Conservation (phyloP, 2,797 vertebrate species). For the Neostethus bicornis region DNA sequence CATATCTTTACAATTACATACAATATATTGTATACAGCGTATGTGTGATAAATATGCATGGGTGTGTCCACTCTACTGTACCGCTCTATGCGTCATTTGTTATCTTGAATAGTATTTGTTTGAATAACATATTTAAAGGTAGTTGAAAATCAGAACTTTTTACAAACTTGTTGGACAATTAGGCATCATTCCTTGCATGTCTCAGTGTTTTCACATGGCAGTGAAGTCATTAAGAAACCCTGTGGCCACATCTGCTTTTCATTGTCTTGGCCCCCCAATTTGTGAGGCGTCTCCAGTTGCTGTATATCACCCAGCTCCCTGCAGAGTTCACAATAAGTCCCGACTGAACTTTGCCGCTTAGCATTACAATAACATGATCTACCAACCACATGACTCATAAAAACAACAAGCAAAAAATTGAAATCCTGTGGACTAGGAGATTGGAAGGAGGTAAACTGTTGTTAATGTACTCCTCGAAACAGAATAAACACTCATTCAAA, state of each 20-base stretch:
- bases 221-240: conserved; percentile 58
- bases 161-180: conserved; percentile 4
- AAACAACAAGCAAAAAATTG: conserved; percentile 38
- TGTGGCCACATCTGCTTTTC: conserved; percentile 76
- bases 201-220: conserved; percentile 47
- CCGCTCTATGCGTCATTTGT: too few species aligned
- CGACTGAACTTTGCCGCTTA: conserved; percentile 48
- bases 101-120: too few species aligned
- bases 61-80: too few species aligned
- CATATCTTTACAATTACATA: too few species aligned
- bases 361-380: conserved; percentile 46
- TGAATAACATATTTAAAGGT: too few species aligned
- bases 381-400: conserved; percentile 30
- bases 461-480: conserved; percentile 31
- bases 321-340: conserved; percentile 34
- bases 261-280: conserved; percentile 66
- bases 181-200: conserved; percentile 32
- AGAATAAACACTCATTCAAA: conserved; percentile 34
- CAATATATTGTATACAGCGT: too few species aligned
- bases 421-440: conserved; percentile 34
- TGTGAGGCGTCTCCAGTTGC: conserved; percentile 56
- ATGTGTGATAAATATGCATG: too few species aligned
- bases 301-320: conserved; percentile 57
- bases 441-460: conserved; percentile 31
- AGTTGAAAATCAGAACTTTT: background rate